These are phyloP conservation scores for Andrena dorsata DNA, from an alignment of 2,888 invertebrate genomes.

Conservation along the genomic window DNA sequence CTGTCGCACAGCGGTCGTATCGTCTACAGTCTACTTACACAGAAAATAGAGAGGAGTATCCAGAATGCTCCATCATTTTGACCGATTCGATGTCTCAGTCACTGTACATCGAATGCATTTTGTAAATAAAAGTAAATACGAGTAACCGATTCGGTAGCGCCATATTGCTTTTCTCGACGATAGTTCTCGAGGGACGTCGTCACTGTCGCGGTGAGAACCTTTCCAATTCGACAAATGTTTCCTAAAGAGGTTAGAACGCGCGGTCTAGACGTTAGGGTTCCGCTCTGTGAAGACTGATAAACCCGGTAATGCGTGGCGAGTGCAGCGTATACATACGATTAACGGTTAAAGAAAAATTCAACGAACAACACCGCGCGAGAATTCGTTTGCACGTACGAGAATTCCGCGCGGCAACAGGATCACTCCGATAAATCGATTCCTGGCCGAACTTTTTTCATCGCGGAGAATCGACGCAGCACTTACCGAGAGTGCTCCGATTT, in stretches of 20 bases:
- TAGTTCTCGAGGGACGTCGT: conserved; percentile 15
- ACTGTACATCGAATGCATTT: conserved; percentile 32
- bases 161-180: conserved; percentile 21
- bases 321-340: conserved; percentile 15
- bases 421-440: background rate
- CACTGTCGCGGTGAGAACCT: background rate
- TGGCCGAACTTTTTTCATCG: conserved; percentile 10
- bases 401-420: background rate
- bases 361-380: background rate
- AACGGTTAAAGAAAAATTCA: background rate
- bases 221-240: conserved; percentile 34
- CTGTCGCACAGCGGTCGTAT: conserved; percentile 4
- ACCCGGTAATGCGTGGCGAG: conserved; percentile 50
- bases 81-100: conserved; percentile 18
- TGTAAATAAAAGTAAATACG: conserved; percentile 43
- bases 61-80: conserved; percentile 8
- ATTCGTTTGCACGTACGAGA: background rate
- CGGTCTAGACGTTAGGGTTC: conserved; percentile 70
- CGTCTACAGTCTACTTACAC: background rate
- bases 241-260: conserved; percentile 38
- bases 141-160: conserved; percentile 3
- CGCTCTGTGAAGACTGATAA: conserved; percentile 77
- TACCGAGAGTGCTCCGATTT: background rate
- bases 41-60: background rate
- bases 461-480: background rate